These are phyloP conservation scores for Gonocerus acuteangulatus DNA, from an alignment of 2,888 invertebrate genomes.

Conservation along the genomic window DNA sequence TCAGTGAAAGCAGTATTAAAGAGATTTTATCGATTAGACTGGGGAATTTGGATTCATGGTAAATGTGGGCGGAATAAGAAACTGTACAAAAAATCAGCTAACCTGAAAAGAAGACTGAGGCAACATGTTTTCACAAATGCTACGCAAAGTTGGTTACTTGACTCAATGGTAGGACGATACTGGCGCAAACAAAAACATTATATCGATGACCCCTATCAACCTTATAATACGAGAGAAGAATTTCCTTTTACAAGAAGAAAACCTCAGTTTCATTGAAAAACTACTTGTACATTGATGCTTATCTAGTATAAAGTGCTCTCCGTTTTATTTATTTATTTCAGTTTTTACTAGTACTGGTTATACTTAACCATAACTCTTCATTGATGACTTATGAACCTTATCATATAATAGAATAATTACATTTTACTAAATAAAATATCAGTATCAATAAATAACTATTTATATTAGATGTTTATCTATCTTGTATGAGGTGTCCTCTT, in stretches of 20 bases:
- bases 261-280: too few species aligned
- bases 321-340: too few species aligned
- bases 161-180: conserved; percentile 81
- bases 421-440: too few species aligned
- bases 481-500: too few species aligned
- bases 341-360: too few species aligned
- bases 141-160: conserved; percentile 68
- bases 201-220: conserved; percentile 83
- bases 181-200: conserved; percentile 80
- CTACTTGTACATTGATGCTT: too few species aligned
- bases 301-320: too few species aligned
- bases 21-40: not conserved
- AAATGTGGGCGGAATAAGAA: conserved; percentile 67
- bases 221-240: conserved; percentile 76
- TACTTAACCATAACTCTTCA: too few species aligned
- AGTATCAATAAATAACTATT: too few species aligned
- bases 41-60: conserved; percentile 81
- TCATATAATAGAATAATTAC: too few species aligned
- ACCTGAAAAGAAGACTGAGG: conserved; percentile 52
- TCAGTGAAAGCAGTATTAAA: not conserved
- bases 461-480: too few species aligned
- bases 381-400: too few species aligned
- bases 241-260: conserved; percentile 55
- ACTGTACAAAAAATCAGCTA: conserved; percentile 63
- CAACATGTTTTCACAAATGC: conserved; percentile 79